phyloP scores from a whole-genome alignment of 2,888 invertebrate species.

The Carpatolechia fugitivella region DNA sequence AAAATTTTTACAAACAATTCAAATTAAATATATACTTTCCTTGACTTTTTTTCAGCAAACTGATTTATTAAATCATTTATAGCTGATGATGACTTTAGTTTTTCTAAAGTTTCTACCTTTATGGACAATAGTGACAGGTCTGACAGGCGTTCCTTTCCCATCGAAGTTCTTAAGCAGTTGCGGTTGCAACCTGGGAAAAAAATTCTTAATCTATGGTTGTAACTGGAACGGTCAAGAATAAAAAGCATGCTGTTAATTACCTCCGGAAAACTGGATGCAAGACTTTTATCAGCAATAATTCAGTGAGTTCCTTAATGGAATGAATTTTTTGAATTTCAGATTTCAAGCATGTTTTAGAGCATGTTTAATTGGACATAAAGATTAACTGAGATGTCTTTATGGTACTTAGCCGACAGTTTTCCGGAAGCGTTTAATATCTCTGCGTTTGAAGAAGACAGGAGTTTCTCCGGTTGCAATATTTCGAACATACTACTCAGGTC shows the following conservation, averaged over 20 bases:
- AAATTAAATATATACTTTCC: too few relatives aligned
- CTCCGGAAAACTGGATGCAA: slow-evolving; percentile 23
- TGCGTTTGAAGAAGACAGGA: slow-evolving; percentile 34
- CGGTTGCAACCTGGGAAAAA: too few relatives aligned
- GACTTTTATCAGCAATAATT: slow-evolving; percentile 31
- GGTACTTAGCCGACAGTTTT: slow-evolving; percentile 26
- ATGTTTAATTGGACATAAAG: slow-evolving; percentile 22
- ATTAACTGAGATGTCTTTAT: slow-evolving; percentile 29
- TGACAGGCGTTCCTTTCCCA: slow-evolving; percentile 19
- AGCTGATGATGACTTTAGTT: too few relatives aligned
- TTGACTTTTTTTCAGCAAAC: too few relatives aligned
- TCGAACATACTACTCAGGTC: slow-evolving; percentile 22
- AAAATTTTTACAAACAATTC: too few relatives aligned
- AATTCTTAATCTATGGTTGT: slow-evolving; percentile 25
- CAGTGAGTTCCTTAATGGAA: slow-evolving; percentile 32
- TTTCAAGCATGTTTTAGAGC: slow-evolving; percentile 25
- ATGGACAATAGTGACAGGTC: too few relatives aligned
- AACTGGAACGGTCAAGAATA: slow-evolving; percentile 27
- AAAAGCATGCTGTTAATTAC: slow-evolving; percentile 23
- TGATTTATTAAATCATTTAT: too few relatives aligned
- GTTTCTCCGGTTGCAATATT: slow-evolving; percentile 27
- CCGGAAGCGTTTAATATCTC: slow-evolving; percentile 20
- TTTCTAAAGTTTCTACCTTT: too few relatives aligned
- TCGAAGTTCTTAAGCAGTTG: slow-evolving; percentile 10
- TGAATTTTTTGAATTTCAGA: slow-evolving; percentile 30